Base-by-base conservation (phyloP, 2,888 invertebrate species). In the Acrocera orbiculus region DNA sequence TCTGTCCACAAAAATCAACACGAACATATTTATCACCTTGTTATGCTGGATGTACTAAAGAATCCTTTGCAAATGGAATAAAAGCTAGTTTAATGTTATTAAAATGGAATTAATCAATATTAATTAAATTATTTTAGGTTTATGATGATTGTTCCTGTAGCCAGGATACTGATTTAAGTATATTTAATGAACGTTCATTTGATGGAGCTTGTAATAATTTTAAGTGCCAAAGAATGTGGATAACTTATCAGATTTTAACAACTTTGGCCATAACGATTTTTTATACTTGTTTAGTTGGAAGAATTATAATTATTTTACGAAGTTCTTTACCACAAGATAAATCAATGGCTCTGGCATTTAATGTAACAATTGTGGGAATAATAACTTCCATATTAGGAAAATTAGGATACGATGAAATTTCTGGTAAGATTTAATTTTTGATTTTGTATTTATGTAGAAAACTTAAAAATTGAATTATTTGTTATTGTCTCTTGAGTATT, bases 21-120 rank as follows among this genome's bases (percentile, higher is more conserved):
- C 53, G 62, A 5, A 73, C 72, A 0, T 79, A 67, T 50, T 80
- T 72, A 49, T 76, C 74, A 1, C 75, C 80, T 1, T 81, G 81
- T 52, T 70, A 73, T 46, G 80, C 80, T 3, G 80, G 80, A 2
- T 81, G 80, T 49, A 54, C 53, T 5, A 44, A 47, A 4, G 48
- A 59, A 29, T 45, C 56, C 3, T 44, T 50, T n/a, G 53, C 63
- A n/a, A 63, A 64, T 38, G 61, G 55, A 42, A 42, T 61, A 3
- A 56, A 47, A 47, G 52, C 54, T 42, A 44, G 46, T 38, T 22
- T 15, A 9, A 5, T 9, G 22, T 10, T 10, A 10, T 22, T 3
- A 22, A 9, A 10, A 9, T 22, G n/a, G 3, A 23, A 3, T 11
- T 23, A 19, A 5, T 17, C 23, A n/a, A 28, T 19, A n/a, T 27